Base-by-base conservation (phyloP, 2,113 vertebrate genomes). In the Buteo buteo region DNA sequence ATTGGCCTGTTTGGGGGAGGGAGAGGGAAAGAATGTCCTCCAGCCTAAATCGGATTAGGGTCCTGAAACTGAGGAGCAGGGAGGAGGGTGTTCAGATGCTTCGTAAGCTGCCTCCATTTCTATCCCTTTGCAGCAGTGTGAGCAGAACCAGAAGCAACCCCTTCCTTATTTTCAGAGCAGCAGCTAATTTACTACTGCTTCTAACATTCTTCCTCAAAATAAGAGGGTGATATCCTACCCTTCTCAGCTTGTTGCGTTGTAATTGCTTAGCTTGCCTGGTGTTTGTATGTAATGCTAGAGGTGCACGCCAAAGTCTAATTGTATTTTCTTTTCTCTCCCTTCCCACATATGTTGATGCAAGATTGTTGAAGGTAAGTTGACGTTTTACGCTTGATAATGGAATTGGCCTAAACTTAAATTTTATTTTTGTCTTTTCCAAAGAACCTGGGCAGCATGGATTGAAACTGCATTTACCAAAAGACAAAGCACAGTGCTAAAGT, bases 331-430 rank as follows among this genome's bases (percentile, higher is more conserved):
- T 92, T 91, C 49, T 93, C 58, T 94, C 67, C 44, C 25, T 82
- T 88, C 20, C 55, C 40, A 6, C 45, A 5, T 59, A 9, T 71
- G 31, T 78, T 59, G 80, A 54, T 49, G 54, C 85, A 95, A 98
- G 98, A 98, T 98, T 78, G 97, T 98, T 76, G 98, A 98, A 57
- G 98, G 98, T 98, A 92, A 98, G 98, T 97, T 82, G 29, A 66
- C 8, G 3, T 92, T 89, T 90, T 64, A 29, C 40, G 64, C 42
- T 31, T 58, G 14, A 55, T 73, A 54, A 31, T 9, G 11, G 19
- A 77, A 32, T 90, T 86, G 22, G 54, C 16, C 7, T 69, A 20
- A 69, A n/a, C 2, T 2, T 29, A 34, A 4, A 28, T 26, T 55
- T 58, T 70, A 38, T 40, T 6, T 21, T 40, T 66, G 17, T 54